phyloP scores from a whole-genome alignment of 2,888 invertebrate species.

The Tinea pellionella region DNA sequence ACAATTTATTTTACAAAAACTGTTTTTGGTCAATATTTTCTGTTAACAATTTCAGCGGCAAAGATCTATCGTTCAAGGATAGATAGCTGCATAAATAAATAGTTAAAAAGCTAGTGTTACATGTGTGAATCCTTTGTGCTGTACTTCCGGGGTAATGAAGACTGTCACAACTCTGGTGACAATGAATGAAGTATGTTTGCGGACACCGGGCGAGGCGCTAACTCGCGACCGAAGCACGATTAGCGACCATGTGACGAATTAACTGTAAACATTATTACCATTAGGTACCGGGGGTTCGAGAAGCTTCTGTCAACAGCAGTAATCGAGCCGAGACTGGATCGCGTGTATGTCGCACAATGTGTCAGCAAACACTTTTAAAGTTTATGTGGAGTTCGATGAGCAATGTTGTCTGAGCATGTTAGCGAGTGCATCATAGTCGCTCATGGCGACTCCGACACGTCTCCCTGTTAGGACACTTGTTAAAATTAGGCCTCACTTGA shows the following conservation, averaged over 20 bases:
- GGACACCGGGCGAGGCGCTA: conserved; percentile 68
- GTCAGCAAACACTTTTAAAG: conserved; percentile 64
- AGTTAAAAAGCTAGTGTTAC: neutral
- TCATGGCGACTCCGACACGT: conserved; percentile 35
- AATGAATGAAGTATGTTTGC: conserved; percentile 58
- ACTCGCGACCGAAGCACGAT: conserved; percentile 54
- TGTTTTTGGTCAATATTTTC: no score
- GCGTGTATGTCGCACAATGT: conserved; percentile 4
- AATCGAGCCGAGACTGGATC: neutral
- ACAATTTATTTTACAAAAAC: no score
- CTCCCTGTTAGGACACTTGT: conserved; percentile 40
- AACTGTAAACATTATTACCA: conserved; percentile 66
- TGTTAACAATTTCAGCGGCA: no score
- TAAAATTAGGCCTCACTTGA: conserved; percentile 42
- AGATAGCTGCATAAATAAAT: no score
- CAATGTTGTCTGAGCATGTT: conserved; percentile 59
- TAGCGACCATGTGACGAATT: conserved; percentile 59
- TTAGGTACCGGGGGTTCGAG: conserved; percentile 26
- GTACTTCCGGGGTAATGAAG: neutral
- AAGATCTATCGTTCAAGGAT: no score
- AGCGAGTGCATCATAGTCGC: conserved; percentile 57
- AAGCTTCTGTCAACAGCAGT: conserved; percentile 1
- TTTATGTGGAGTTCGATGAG: conserved; percentile 49
- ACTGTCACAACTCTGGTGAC: conserved; percentile 31
- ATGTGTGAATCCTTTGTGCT: neutral